Evolutionary conservation across 2,888 invertebrate species (phyloP).

Genomic region (Melanostoma mellinum): DNA sequence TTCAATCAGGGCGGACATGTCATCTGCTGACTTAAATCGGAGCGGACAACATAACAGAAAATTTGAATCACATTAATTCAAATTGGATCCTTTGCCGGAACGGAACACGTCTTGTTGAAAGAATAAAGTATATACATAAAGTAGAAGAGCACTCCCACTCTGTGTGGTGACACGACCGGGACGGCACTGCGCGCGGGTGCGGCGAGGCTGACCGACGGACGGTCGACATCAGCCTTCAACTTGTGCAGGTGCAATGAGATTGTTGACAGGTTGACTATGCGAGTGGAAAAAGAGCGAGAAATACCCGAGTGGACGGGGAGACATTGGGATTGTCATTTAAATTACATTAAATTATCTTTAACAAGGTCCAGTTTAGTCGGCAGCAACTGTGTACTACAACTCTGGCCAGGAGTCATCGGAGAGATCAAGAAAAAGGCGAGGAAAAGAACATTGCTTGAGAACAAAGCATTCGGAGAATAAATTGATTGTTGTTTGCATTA

Average conservation of each 20-base stretch:
- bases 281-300: slow-evolving; percentile 17
- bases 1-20: slow-evolving; percentile 67
- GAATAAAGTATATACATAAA: slow-evolving; percentile 13
- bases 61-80: slow-evolving; percentile 65
- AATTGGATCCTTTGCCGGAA: slow-evolving; percentile 57
- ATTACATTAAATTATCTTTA: slow-evolving; percentile 80
- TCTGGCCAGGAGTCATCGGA: too few species aligned
- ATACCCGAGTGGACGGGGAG: slow-evolving; percentile 35
- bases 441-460: too few species aligned
- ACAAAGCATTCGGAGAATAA: too few species aligned
- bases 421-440: too few species aligned
- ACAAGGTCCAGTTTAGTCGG: slow-evolving; percentile 49
- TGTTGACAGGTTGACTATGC: slow-evolving; percentile 16
- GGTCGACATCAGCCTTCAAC: slow-evolving; percentile 1
- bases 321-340: slow-evolving; percentile 78
- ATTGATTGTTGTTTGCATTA: too few species aligned
- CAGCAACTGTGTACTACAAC: background rate
- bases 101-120: slow-evolving; percentile 11
- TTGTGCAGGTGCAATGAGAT: slow-evolving; percentile 57
- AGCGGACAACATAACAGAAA: slow-evolving; percentile 52
- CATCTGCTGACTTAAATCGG: slow-evolving; percentile 53
- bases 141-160: slow-evolving; percentile 61
- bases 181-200: background rate
- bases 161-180: background rate
- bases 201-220: background rate